phyloP scores from a whole-genome alignment of 2,888 invertebrate genomes.

The Erynnis tages region DNA sequence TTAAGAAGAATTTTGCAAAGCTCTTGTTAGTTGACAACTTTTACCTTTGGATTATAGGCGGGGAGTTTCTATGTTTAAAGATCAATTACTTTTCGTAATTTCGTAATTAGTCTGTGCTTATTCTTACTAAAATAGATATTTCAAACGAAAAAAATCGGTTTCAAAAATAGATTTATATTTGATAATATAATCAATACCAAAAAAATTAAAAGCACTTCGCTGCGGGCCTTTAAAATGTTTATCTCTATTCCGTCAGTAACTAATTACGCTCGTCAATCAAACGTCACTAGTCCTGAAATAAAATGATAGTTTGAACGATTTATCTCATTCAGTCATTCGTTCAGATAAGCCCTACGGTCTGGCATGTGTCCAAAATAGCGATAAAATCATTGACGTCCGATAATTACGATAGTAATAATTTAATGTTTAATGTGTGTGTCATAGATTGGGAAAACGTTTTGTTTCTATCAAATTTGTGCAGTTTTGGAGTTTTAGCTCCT shows the following conservation, averaged over 20 bases:
- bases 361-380: constrained; percentile 41
- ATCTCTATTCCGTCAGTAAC: constrained; percentile 32
- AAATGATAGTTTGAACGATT: constrained; percentile 31
- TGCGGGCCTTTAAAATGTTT: constrained; percentile 21
- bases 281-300: constrained; percentile 32
- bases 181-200: not conserved
- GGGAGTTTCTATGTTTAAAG: no score
- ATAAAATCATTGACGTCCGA: constrained; percentile 39
- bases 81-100: no score
- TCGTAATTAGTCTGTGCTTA: no score
- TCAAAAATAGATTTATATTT: not conserved
- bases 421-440: not conserved
- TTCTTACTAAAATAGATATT: not conserved
- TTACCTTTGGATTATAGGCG: no score
- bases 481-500: no score
- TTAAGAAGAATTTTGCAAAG: no score
- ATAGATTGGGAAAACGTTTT: no score
- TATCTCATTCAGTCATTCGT: constrained; percentile 31
- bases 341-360: constrained; percentile 37
- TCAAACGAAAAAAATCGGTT: not conserved
- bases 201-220: constrained; percentile 16
- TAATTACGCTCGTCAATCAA: constrained; percentile 39
- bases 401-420: not conserved
- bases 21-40: no score
- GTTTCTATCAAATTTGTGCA: no score